A percentile compares a stretch with the other conserved stretches of the same genome.
Conservation (phyloP, 2,888 invertebrate species). For the Cynaeus angustus region DNA sequence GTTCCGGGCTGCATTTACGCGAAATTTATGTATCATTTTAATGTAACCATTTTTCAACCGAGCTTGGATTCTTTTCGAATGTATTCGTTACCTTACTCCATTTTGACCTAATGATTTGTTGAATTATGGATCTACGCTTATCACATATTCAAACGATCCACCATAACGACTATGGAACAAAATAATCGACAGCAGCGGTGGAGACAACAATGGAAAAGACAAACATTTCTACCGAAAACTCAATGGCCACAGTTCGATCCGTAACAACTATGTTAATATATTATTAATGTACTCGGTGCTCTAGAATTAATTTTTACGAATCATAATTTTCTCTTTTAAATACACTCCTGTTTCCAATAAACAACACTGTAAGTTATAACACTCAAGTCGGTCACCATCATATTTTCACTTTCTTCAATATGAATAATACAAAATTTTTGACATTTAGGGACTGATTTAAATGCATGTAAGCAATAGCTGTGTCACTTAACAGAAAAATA, state of each 20-base stretch:
- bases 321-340: too few species aligned
- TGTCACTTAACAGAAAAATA: too few species aligned
- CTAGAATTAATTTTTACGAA: too few species aligned
- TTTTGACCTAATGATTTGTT: conserved; percentile 29
- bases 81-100: conserved; percentile 14
- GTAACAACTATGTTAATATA: too few species aligned
- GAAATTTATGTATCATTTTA: conserved; percentile 38
- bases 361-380: neutral
- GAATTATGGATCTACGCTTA: conserved; percentile 32
- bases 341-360: too few species aligned
- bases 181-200: neutral
- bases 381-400: neutral
- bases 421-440: neutral
- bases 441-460: too few species aligned
- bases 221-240: neutral
- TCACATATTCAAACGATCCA: conserved; percentile 18
- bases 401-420: conserved; percentile 9
- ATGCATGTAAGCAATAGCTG: too few species aligned
- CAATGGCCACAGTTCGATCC: too few species aligned
- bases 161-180: neutral
- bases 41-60: conserved; percentile 8
- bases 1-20: conserved; percentile 41
- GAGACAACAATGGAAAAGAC: neutral
- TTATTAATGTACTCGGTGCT: too few species aligned
- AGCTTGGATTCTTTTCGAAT: conserved; percentile 10